These are phyloP conservation scores for Himalopsyche japonica DNA, from an alignment of 2,888 invertebrate species.

Conservation along the genomic window DNA sequence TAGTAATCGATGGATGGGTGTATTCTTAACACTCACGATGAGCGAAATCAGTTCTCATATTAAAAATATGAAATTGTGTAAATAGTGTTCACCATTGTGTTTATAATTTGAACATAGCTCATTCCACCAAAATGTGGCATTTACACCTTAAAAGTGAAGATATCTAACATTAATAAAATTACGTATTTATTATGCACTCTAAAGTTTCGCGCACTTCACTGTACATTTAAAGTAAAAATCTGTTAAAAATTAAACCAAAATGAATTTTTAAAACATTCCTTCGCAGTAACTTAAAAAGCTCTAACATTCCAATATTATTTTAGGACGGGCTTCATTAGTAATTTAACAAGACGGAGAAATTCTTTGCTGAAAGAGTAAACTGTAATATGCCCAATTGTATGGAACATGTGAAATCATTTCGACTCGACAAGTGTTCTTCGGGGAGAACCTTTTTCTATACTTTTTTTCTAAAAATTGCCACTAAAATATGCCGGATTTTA, in stretches of 20 bases:
- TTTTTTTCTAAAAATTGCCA: not conserved
- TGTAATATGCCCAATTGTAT: not conserved
- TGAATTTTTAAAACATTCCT: not conserved
- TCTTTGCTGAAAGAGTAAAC: not conserved
- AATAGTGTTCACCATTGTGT: no score
- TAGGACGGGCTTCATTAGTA: not conserved
- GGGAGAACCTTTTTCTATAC: not conserved
- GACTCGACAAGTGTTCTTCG: not conserved
- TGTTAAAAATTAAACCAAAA: not conserved
- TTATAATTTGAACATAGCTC: no score
- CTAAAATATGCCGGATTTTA: not conserved
- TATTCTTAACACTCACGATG: no score
- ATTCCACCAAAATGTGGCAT: no score
- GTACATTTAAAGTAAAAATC: no score
- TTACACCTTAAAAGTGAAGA: no score
- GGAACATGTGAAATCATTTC: not conserved
- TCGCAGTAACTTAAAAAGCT: not conserved
- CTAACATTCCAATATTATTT: not conserved
- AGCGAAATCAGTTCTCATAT: no score
- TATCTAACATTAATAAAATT: no score
- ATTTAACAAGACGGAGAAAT: not conserved
- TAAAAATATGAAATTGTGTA: no score
- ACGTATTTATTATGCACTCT: no score
- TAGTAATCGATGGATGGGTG: no score
- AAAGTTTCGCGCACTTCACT: no score